Percentiles rank a stretch among this genome's conserved stretches.
phyloP scores from a whole-genome alignment of 2,797 vertebrate species.

The Vespertilio murinus region DNA sequence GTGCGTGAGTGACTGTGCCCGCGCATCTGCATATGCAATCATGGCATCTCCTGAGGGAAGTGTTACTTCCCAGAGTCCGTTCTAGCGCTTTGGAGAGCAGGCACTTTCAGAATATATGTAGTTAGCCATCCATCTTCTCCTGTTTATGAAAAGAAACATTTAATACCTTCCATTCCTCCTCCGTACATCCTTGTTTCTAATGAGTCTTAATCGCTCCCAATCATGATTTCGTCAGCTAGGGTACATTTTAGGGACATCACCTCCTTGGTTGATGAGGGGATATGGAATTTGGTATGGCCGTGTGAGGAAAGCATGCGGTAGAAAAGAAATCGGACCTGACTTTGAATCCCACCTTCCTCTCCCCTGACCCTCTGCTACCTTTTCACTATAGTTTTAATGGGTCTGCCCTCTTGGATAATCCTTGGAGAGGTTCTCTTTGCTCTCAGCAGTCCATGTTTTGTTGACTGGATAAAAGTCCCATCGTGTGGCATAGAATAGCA shows the following conservation, averaged over 20 bases:
- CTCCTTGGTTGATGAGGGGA: background rate
- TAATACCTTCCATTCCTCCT: background rate
- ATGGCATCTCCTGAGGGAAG: background rate
- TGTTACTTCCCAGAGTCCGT: background rate
- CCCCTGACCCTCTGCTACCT: background rate
- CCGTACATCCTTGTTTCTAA: background rate
- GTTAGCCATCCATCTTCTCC: background rate
- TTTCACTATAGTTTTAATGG: background rate
- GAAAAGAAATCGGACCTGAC: background rate
- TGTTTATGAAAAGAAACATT: background rate
- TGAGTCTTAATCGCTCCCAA: background rate
- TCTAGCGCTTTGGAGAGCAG: background rate
- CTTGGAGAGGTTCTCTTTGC: background rate
- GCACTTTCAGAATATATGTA: background rate
- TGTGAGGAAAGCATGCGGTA: background rate
- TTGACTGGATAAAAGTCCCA: background rate
- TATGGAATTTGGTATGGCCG: background rate
- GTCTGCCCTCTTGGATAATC: background rate
- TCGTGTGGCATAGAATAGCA: background rate
- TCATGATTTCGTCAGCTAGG: background rate
- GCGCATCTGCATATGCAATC: rapidly evolving
- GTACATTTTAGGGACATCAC: background rate
- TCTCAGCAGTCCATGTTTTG: background rate
- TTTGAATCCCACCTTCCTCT: background rate
- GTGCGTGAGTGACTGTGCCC: background rate